Conservation (phyloP, 1,140 invertebrate species). For the Condylostylus longicornis region DNA sequence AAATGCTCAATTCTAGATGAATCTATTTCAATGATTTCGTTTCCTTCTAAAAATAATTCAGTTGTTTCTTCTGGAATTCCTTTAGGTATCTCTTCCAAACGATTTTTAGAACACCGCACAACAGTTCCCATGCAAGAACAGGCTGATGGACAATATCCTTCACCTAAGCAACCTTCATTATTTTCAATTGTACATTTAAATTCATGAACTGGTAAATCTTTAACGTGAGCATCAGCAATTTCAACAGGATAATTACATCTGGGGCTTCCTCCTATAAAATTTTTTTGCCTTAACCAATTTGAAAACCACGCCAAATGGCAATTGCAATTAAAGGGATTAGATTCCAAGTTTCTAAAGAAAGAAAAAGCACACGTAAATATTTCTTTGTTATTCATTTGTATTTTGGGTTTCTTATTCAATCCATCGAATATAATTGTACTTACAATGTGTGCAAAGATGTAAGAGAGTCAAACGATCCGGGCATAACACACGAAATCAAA, state of each 20-base stretch:
- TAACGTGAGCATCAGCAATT: conserved; percentile 66
- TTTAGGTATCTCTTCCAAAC: conserved; percentile 70
- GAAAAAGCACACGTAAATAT: conserved; percentile 12
- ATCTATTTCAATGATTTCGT: conserved; percentile 80
- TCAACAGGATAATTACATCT: conserved; percentile 62
- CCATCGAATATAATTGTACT: too few relatives aligned
- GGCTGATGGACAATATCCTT: conserved; percentile 80
- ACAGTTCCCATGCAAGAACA: conserved; percentile 90
- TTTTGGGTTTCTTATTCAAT: too few relatives aligned
- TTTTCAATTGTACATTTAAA: conserved; percentile 85
- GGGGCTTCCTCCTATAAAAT: conserved; percentile 55
- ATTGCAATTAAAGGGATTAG: conserved; percentile 90
- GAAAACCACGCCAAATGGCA: conserved; percentile 91
- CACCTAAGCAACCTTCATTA: conserved; percentile 68
- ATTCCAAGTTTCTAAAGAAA: conserved; percentile 54
- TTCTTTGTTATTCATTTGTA: conserved; percentile 4
- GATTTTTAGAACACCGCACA: conserved; percentile 80
- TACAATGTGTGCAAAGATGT: conserved; percentile 72
- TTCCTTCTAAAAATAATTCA: conserved; percentile 93
- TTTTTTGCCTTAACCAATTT: conserved; percentile 70
- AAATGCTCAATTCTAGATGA: conserved; percentile 71
- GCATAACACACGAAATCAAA: conserved; percentile 84
- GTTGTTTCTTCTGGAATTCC: conserved; percentile 89
- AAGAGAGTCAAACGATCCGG: conserved; percentile 81
- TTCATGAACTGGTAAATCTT: conserved; percentile 68